These are phyloP conservation scores for Hipposideros armiger DNA, from an alignment of 2,113 vertebrate genomes.

Conservation along the genomic window DNA sequence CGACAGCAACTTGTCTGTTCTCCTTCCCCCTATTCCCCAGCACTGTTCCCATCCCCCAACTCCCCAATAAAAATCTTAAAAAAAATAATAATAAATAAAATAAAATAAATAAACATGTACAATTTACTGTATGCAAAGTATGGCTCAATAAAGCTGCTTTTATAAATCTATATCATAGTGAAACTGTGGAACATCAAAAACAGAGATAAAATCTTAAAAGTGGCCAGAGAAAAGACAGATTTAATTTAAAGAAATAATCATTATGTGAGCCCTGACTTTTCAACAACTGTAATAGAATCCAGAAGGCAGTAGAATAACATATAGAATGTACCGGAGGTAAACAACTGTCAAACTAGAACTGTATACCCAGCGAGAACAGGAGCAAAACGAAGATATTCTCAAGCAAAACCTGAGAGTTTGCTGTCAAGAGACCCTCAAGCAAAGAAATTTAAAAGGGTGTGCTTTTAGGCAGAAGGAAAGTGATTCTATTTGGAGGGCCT, in stretches of 20 bases:
- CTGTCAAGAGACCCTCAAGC: not conserved
- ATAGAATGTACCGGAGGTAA: not conserved
- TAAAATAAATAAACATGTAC: not conserved
- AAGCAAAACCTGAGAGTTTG: constrained; percentile 2
- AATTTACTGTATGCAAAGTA: not conserved
- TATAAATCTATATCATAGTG: not conserved
- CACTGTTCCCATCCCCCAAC: too few relatives aligned
- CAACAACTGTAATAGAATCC: constrained; percentile 16
- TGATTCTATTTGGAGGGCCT: not conserved
- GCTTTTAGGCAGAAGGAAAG: not conserved
- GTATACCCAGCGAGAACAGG: not conserved
- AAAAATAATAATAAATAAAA: too few relatives aligned
- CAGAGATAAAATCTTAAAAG: constrained; percentile 36
- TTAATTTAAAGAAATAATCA: constrained; percentile 41
- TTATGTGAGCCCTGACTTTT: constrained; percentile 9
- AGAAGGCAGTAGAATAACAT: not conserved
- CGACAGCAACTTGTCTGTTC: too few relatives aligned
- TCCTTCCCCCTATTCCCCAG: too few relatives aligned
- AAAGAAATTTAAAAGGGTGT: constrained; percentile 11
- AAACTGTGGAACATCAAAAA: constrained; percentile 13
- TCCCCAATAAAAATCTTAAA: too few relatives aligned
- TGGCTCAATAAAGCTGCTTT: constrained; percentile 8
- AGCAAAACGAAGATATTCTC: not conserved
- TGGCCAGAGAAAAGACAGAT: constrained; percentile 31
- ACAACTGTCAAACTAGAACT: not conserved